phyloP scores from a whole-genome alignment of 2,797 vertebrate genomes.

The Rachycentron canadum region DNA sequence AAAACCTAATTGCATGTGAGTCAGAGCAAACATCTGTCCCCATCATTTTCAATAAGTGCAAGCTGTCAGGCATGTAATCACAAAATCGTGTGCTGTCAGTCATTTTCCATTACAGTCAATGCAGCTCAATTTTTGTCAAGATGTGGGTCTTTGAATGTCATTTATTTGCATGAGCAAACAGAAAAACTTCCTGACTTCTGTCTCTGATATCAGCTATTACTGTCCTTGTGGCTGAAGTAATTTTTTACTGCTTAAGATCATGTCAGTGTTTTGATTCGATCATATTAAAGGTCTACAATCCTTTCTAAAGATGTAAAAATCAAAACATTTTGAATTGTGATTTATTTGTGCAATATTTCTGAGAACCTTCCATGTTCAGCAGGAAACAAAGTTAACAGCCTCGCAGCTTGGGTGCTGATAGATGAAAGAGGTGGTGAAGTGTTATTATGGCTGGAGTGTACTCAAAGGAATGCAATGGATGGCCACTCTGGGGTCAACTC shows the following conservation, averaged over 20 bases:
- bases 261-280: conserved; percentile 8
- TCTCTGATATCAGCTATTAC: conserved; percentile 58
- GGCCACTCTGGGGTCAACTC: conserved; percentile 79
- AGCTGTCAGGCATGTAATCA: conserved; percentile 88
- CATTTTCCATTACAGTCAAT: conserved; percentile 76
- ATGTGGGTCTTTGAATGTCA: conserved; percentile 59
- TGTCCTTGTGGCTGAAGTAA: conserved; percentile 18
- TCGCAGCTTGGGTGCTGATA: conserved; percentile 59
- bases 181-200: conserved; percentile 59
- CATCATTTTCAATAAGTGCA: conserved; percentile 84
- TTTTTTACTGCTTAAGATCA: conserved; percentile 11
- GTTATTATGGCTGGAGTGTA: conserved; percentile 79
- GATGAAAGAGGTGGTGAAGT: conserved; percentile 79
- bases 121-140: conserved; percentile 69
- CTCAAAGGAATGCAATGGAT: conserved; percentile 79
- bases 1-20: conserved; percentile 82
- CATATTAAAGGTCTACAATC: neutral
- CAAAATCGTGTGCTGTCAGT: conserved; percentile 85
- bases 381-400: conserved; percentile 67
- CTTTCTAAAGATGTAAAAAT: conserved; percentile 8
- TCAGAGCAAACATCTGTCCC: conserved; percentile 86
- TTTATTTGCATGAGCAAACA: conserved; percentile 63
- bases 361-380: conserved; percentile 19
- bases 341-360: conserved; percentile 38
- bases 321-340: conserved; percentile 18